Percentiles rank a stretch among this genome's conserved stretches.
phyloP scores from a whole-genome alignment of 2,113 vertebrate species.

The Argyrosomus japonicus region DNA sequence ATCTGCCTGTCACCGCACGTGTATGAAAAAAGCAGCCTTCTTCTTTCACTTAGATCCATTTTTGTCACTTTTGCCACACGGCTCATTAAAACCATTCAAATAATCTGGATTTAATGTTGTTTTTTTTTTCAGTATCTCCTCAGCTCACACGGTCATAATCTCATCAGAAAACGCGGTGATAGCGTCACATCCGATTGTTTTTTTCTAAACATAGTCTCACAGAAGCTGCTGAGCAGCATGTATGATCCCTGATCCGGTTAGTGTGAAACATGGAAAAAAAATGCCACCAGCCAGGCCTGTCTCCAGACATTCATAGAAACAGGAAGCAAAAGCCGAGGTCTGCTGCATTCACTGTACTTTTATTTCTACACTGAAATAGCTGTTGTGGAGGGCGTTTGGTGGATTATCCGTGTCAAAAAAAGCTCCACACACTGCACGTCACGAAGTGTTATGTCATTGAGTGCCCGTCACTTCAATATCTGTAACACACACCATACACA shows the following conservation, averaged over 20 bases:
- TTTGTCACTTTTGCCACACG: neutral
- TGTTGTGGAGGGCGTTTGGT: neutral
- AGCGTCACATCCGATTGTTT: neutral
- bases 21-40: neutral
- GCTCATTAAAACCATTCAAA: constrained; percentile 1
- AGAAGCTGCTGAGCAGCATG: neutral
- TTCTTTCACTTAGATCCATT: neutral
- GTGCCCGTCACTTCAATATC: too few species aligned
- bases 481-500: neutral
- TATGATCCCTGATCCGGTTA: constrained; percentile 1
- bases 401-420: neutral
- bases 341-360: neutral
- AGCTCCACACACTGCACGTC: too few species aligned
- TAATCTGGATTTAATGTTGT: neutral
- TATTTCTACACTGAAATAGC: neutral
- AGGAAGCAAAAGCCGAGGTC: neutral
- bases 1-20: neutral
- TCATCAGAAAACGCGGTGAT: constrained; percentile 14
- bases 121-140: neutral
- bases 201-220: constrained; percentile 5
- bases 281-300: neutral
- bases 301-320: neutral
- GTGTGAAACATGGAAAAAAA: neutral
- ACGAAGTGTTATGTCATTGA: neutral
- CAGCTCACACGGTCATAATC: constrained; percentile 8